Evolutionary conservation across 2,113 vertebrate species (phyloP).

Genomic region (Mungos mungo): DNA sequence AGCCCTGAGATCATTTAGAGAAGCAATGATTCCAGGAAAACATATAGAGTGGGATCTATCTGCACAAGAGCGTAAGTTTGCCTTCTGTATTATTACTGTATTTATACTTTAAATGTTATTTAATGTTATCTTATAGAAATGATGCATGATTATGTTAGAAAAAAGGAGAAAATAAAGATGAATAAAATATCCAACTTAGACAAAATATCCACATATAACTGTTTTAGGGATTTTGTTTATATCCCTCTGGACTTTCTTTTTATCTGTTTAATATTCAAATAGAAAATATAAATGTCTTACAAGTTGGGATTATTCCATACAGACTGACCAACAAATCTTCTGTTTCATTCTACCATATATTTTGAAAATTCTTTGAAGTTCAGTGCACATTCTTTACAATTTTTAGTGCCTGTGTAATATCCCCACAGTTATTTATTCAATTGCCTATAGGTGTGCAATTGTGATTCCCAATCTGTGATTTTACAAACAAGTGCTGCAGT

Average conservation of each 20-base stretch:
- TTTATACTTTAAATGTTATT: conserved; percentile 23
- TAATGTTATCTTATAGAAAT: not conserved
- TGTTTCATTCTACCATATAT: not conserved
- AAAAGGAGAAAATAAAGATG: not conserved
- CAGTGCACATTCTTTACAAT: not conserved
- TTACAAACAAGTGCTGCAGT: not conserved
- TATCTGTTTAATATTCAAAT: not conserved
- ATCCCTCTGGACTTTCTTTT: not conserved
- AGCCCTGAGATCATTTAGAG: not conserved
- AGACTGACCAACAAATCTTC: not conserved
- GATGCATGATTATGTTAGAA: not conserved
- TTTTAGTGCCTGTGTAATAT: not conserved
- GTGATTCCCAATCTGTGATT: not conserved
- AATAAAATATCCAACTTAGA: not conserved
- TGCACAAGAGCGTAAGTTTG: not conserved
- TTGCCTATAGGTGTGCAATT: not conserved
- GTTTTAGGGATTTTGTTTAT: not conserved
- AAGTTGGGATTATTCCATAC: not conserved
- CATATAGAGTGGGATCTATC: not conserved
- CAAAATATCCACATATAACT: not conserved
- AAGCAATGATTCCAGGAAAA: not conserved
- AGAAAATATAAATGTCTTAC: not conserved
- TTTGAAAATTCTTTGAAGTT: conserved; percentile 3
- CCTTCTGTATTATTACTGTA: not conserved
- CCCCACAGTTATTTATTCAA: not conserved